Evolutionary conservation across 2,888 invertebrate species (phyloP).

Genomic region (Zaprionus obscuricornis): DNA sequence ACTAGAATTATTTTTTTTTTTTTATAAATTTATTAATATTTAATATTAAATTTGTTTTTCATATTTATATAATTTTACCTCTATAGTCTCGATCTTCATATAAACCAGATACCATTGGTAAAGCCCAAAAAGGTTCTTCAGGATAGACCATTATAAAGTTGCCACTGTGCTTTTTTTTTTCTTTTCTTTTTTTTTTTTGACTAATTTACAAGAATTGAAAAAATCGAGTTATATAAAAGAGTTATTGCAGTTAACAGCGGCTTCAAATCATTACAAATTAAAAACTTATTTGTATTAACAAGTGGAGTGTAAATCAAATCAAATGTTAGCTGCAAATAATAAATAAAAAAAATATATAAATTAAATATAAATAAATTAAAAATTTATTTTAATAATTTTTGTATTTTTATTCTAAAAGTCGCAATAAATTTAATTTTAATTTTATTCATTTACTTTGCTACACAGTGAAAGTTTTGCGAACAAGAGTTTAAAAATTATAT

Average conservation of each 20-base stretch:
- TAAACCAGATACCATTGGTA: slow-evolving; percentile 82
- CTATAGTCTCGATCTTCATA: slow-evolving; percentile 83
- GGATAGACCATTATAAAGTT: slow-evolving; percentile 83
- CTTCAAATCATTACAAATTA: slow-evolving; percentile 47
- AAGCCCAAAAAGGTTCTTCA: slow-evolving; percentile 83
- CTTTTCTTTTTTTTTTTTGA: slow-evolving; percentile 14
- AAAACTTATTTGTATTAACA: slow-evolving; percentile 17
- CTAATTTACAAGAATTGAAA: slow-evolving; percentile 33
- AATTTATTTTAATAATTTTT: background rate
- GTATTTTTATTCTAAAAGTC: too few relatives aligned
- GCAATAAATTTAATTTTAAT: too few relatives aligned
- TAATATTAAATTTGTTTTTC: background rate
- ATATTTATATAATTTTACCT: slow-evolving; percentile 66
- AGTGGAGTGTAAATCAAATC: background rate
- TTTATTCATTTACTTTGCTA: too few relatives aligned
- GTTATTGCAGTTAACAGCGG: slow-evolving; percentile 10
- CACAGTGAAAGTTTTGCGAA: background rate
- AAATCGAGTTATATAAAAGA: slow-evolving; percentile 19
- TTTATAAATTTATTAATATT: background rate
- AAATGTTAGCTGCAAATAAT: slow-evolving; percentile 28
- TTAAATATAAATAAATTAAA: background rate
- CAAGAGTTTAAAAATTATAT: too few relatives aligned
- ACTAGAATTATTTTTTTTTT: slow-evolving; percentile 85
- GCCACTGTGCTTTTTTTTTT: slow-evolving; percentile 5
- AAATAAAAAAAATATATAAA: background rate